Conservation (phyloP, 2,113 vertebrate genomes). For the Bungarus multicinctus region DNA sequence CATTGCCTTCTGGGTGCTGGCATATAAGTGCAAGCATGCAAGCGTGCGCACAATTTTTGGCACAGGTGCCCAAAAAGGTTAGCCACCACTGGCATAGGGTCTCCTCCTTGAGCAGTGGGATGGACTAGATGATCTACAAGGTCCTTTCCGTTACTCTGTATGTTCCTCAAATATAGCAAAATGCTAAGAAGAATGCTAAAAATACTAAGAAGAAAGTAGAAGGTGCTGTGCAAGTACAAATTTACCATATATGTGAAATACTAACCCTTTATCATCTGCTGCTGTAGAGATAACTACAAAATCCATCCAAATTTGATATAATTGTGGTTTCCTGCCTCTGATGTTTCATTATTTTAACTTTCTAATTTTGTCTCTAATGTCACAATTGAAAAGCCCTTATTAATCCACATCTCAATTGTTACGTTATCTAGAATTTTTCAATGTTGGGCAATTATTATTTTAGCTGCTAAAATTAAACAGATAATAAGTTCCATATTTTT, state of each 20-base stretch:
- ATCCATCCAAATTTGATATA: not conserved
- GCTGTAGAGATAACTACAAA: not conserved
- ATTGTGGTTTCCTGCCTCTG: not conserved
- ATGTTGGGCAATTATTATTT: not conserved
- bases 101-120: no score
- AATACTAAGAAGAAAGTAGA: not conserved
- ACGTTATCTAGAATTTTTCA: not conserved
- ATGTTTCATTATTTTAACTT: not conserved
- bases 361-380: not conserved
- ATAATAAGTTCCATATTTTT: not conserved
- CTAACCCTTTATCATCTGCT: not conserved
- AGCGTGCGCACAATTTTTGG: no score
- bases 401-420: not conserved
- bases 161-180: not conserved
- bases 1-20: no score
- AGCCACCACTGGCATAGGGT: no score
- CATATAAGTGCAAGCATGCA: no score
- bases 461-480: not conserved
- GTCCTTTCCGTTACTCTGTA: no score
- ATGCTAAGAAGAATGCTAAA: not conserved
- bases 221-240: not conserved
- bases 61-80: no score
- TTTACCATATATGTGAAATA: not conserved
- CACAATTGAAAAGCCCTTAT: not conserved
- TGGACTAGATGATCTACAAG: no score